Evolutionary conservation across 1,140 invertebrate species (phyloP).

Genomic region (Eufriesea mexicana): DNA sequence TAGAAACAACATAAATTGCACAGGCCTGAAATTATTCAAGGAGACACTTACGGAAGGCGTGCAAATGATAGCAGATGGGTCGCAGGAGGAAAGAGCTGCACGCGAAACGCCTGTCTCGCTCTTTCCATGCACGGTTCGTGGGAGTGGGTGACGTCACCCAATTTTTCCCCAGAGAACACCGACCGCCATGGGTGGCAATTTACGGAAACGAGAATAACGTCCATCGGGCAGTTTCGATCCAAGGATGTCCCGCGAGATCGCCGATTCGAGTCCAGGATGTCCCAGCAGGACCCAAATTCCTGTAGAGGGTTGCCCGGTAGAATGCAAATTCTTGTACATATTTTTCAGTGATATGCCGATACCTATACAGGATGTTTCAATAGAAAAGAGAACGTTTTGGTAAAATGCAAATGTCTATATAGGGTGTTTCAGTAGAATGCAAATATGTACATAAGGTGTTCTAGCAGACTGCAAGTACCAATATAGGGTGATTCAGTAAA

Average conservation of each 20-base stretch:
- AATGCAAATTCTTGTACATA: no score
- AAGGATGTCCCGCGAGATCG: neutral
- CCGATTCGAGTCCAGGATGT: neutral
- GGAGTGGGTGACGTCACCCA: constrained; percentile 36
- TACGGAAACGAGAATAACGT: constrained; percentile 16
- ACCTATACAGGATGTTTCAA: no score
- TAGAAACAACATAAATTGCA: neutral
- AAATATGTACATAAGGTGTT: no score
- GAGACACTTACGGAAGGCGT: neutral
- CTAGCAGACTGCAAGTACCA: no score
- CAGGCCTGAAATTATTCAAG: neutral
- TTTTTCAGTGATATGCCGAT: no score
- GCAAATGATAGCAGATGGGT: neutral
- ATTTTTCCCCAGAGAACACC: constrained; percentile 37
- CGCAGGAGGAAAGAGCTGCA: neutral
- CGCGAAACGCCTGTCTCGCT: neutral
- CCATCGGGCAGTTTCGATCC: constrained; percentile 1
- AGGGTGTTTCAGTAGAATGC: no score
- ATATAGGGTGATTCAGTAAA: no score
- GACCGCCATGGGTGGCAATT: constrained; percentile 8
- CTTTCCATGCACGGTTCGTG: constrained; percentile 4
- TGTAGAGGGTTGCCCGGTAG: no score
- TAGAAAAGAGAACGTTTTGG: no score
- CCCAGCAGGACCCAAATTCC: neutral
- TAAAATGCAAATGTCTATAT: no score